Evolutionary conservation across 2,113 vertebrate genomes (phyloP).

Genomic region (Erythrolamprus reginae): DNA sequence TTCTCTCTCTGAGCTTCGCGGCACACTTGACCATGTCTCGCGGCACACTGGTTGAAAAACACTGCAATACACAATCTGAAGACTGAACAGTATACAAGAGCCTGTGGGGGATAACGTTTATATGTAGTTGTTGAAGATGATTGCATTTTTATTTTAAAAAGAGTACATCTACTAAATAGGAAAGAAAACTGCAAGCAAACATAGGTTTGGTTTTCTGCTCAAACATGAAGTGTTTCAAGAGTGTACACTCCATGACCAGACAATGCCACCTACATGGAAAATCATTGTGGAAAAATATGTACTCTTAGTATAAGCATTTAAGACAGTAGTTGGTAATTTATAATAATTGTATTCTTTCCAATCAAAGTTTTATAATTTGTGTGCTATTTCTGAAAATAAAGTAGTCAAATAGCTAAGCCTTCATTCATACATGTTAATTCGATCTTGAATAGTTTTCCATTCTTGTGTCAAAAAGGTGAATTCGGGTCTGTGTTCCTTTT

Average conservation of each 20-base stretch:
- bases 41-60: too few species aligned
- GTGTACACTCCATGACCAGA: too few species aligned
- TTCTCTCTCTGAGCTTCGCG: too few species aligned
- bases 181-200: not conserved
- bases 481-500: not conserved
- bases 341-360: not conserved
- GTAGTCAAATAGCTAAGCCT: not conserved
- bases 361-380: not conserved
- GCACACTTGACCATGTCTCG: too few species aligned
- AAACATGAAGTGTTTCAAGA: not conserved
- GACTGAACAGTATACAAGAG: not conserved
- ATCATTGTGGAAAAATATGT: not conserved
- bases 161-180: not conserved
- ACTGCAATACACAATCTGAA: not conserved
- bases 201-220: not conserved
- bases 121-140: not conserved
- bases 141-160: not conserved
- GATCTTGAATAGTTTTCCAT: not conserved
- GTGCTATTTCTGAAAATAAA: not conserved
- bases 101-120: not conserved
- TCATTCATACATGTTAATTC: not conserved
- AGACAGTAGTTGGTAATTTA: not conserved
- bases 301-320: not conserved
- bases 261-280: not conserved
- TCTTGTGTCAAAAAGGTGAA: not conserved